Evolutionary conservation across 2,113 vertebrate genomes (phyloP).

Genomic region (Callaeas wilsoni): DNA sequence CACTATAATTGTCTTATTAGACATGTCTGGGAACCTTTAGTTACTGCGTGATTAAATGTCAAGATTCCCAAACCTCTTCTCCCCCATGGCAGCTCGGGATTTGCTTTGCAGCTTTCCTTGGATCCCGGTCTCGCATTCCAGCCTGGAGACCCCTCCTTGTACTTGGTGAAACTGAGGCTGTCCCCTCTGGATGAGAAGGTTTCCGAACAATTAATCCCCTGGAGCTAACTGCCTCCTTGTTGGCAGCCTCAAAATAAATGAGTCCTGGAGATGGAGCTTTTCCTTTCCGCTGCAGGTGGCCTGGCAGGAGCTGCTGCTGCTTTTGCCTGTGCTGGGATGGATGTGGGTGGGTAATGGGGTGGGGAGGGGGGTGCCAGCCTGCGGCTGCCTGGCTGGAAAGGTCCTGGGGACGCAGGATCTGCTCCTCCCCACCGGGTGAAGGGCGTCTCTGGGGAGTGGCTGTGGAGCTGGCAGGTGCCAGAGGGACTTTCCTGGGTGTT

Average conservation of each 20-base stretch:
- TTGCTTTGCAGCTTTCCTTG: neutral
- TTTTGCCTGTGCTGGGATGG: neutral
- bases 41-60: slow-evolving; percentile 20
- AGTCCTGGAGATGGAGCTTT: neutral
- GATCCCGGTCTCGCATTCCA: neutral
- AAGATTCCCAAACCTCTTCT: slow-evolving; percentile 12
- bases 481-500: neutral
- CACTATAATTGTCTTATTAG: slow-evolving; percentile 56
- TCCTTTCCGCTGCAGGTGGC: neutral
- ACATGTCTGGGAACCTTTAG: slow-evolving; percentile 41
- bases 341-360: neutral
- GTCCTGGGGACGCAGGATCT: neutral
- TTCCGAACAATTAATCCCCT: neutral
- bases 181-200: neutral
- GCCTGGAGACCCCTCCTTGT: neutral
- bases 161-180: neutral
- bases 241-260: neutral
- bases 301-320: neutral
- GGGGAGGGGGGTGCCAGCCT: neutral
- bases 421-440: fast-evolving
- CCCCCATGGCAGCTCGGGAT: neutral
- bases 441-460: neutral
- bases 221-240: neutral
- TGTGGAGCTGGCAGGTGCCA: neutral
- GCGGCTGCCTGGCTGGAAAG: fast-evolving